Percentiles rank a stretch among this genome's conserved stretches.
phyloP scores from a whole-genome alignment of 2,888 invertebrate genomes.

The Drosophila dives region DNA sequence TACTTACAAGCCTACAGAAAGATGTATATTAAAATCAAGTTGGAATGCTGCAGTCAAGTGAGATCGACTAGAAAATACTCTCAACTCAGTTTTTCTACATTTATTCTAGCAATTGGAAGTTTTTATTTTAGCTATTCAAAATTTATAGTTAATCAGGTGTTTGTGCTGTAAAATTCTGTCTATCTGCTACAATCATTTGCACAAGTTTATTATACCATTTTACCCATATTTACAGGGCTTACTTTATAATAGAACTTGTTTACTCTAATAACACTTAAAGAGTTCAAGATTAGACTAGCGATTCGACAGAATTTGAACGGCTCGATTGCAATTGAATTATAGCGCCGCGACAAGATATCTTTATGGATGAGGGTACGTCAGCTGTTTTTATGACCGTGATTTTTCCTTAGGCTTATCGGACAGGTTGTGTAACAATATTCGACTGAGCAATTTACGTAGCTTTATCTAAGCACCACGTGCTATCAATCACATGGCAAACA shows the following conservation, averaged over 20 bases:
- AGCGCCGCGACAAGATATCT: conserved; percentile 7
- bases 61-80: background rate
- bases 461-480: conserved; percentile 39
- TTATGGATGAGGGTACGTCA: conserved; percentile 3
- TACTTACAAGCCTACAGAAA: background rate
- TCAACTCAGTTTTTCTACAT: background rate
- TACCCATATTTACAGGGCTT: background rate
- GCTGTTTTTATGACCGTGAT: background rate
- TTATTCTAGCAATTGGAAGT: background rate
- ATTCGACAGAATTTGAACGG: background rate
- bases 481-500: conserved; percentile 48
- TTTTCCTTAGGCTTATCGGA: conserved; percentile 21
- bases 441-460: background rate
- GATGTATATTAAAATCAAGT: background rate
- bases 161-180: background rate
- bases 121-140: background rate
- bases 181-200: background rate
- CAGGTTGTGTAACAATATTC: conserved; percentile 25
- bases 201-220: no score
- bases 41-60: background rate
- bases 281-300: conserved; percentile 1
- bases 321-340: background rate
- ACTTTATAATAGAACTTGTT: background rate
- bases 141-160: no score
- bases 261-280: background rate